Evolutionary conservation across 1,140 invertebrate genomes (phyloP).

Genomic region (Saxidomus purpurata): DNA sequence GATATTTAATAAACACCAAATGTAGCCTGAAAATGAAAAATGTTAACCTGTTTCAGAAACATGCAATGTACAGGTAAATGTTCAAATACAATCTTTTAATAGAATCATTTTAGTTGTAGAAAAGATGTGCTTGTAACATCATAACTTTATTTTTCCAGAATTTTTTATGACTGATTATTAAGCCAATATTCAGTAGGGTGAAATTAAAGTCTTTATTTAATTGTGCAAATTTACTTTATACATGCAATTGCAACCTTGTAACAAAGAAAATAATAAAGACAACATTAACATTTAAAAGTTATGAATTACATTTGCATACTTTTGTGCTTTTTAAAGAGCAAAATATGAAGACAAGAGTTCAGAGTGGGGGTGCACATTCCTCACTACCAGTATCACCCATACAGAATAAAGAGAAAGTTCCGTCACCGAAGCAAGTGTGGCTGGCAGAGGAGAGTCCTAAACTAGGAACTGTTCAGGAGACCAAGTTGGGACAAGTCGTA

Average conservation of each 20-base stretch:
- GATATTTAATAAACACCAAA: too few relatives aligned
- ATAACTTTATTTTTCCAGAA: background rate
- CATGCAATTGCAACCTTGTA: too few relatives aligned
- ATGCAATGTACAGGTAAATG: too few relatives aligned
- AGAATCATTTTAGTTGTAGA: too few relatives aligned
- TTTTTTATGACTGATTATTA: background rate
- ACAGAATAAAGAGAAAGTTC: background rate
- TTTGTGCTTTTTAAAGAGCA: slow-evolving; percentile 20
- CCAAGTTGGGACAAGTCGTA: background rate
- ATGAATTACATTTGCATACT: background rate
- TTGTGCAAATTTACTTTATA: too few relatives aligned
- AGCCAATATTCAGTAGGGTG: too few relatives aligned
- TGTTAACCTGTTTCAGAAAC: too few relatives aligned
- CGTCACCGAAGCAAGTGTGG: slow-evolving; percentile 45
- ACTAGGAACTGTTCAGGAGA: background rate
- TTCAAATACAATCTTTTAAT: too few relatives aligned
- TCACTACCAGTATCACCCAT: slow-evolving; percentile 59
- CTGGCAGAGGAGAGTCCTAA: slow-evolving; percentile 9
- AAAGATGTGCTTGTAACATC: too few relatives aligned
- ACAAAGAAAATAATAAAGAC: too few relatives aligned
- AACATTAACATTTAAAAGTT: background rate
- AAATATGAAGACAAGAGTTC: slow-evolving; percentile 14
- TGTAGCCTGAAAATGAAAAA: too few relatives aligned
- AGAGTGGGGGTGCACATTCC: slow-evolving; percentile 34
- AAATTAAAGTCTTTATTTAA: too few relatives aligned